Evolutionary conservation across 2,113 vertebrate species (phyloP).

Genomic region (Hemicordylus capensis): DNA sequence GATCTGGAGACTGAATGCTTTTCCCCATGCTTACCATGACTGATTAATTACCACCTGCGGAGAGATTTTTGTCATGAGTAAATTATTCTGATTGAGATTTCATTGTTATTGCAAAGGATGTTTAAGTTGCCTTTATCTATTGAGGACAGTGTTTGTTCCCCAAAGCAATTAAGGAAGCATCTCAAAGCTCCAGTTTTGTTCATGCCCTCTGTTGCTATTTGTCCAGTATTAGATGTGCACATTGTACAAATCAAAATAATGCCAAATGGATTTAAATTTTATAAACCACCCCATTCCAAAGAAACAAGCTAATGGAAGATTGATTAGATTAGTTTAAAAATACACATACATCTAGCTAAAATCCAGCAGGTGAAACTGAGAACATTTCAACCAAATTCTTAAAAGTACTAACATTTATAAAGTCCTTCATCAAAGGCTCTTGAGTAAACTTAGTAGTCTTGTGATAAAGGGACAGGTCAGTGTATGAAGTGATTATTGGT

Average conservation of each 20-base stretch:
- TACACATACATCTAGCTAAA: neutral
- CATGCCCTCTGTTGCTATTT: neutral
- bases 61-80: neutral
- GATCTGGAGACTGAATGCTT: neutral
- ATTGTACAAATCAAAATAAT: neutral
- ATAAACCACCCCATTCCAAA: neutral
- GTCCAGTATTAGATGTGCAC: conserved; percentile 18
- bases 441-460: too few relatives aligned
- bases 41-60: neutral
- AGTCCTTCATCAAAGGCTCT: too few relatives aligned
- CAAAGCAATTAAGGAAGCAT: conserved; percentile 24
- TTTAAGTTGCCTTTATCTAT: neutral
- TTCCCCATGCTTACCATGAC: neutral
- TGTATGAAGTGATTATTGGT: too few relatives aligned
- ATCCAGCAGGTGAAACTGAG: neutral
- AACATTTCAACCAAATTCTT: neutral
- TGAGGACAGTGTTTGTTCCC: neutral
- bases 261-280: conserved; percentile 8
- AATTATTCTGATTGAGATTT: conserved; percentile 17
- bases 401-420: neutral
- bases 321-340: neutral
- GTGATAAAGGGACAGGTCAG: too few relatives aligned
- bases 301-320: neutral
- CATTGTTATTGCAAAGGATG: neutral
- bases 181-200: conserved; percentile 22